Base-by-base conservation (phyloP, 1,140 invertebrate species). In the Ylistrum balloti region DNA sequence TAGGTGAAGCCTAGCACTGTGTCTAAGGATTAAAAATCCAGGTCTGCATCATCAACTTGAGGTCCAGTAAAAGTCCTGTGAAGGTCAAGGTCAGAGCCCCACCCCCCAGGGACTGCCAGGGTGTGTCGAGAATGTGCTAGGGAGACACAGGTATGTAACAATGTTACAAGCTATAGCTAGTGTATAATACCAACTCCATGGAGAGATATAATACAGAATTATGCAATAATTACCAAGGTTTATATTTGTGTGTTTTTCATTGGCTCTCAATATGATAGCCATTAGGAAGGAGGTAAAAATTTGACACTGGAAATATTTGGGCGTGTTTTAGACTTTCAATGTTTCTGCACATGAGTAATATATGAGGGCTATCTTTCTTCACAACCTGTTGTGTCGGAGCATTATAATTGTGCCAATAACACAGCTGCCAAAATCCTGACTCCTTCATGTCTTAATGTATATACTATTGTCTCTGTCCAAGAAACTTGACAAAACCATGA, bases 11-110 rank as follows among this genome's bases (percentile, higher is more conserved):
- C 41, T 45, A 17, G 17, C 56, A 74, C 56, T 28, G 22, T 74
- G 56, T 74, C 56, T 74, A 28, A 74, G 56, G 56, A 74, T 74
- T 74, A 74, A 74, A 74, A 74, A 74, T 74, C 56, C 56, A 74
- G 56, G 56, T 74, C 56, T n/a, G 15, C 56, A 74, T 74, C 56
- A 5, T 74, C n/a, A 74, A 74, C 56, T 28, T 28, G 56, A 74
- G 56, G 56, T 74, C 56, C 56, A 48, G 56, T 74, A 11, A 74
- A 74, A 74, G 56, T 74, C 56, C 5, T n/a, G 56, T 28, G 22
- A 74, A 74, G 56, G 56, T 74, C 56, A 74, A 74, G 56, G 56
- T 74, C 11, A n/a, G 56, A n/a, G 56, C 56, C 56, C 56, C 56
- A 74, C 56, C 56, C 56, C 56, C 56, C 56, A 74, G 56, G 56